Evolutionary conservation across 2,888 invertebrate genomes (phyloP).

Genomic region (Abscondita cerata): DNA sequence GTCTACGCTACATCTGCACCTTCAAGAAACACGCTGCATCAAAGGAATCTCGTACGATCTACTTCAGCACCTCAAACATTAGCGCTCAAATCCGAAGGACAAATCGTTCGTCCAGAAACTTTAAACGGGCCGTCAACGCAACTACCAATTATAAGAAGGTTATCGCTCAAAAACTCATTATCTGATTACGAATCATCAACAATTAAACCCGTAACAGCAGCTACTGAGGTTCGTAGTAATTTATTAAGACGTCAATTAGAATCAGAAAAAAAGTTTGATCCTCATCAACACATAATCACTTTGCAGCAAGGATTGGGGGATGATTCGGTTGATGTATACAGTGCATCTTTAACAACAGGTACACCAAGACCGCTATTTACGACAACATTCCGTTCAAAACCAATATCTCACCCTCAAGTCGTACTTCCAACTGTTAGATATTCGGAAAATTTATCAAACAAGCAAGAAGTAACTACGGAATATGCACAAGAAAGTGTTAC

Average conservation of each 20-base stretch:
- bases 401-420: not conserved
- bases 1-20: constrained; percentile 54
- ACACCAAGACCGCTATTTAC: constrained; percentile 73
- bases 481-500: constrained; percentile 54
- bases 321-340: constrained; percentile 74
- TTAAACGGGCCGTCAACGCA: constrained; percentile 50
- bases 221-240: constrained; percentile 62
- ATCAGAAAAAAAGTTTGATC: constrained; percentile 62
- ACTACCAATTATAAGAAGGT: constrained; percentile 46
- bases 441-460: not conserved
- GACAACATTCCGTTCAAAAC: constrained; percentile 62
- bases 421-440: constrained; percentile 30
- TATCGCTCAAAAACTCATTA: constrained; percentile 52
- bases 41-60: constrained; percentile 43
- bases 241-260: constrained; percentile 68
- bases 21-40: constrained; percentile 50
- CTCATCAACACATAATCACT: constrained; percentile 63
- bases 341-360: constrained; percentile 68
- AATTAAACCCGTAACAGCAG: constrained; percentile 61
- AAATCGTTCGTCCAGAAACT: constrained; percentile 52
- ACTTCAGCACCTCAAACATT: constrained; percentile 41
- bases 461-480: constrained; percentile 43
- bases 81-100: constrained; percentile 51
- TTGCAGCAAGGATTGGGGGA: constrained; percentile 68
- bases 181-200: constrained; percentile 48